These are phyloP conservation scores for Frankliniella fusca DNA, from an alignment of 2,888 invertebrate genomes.

Conservation along the genomic window DNA sequence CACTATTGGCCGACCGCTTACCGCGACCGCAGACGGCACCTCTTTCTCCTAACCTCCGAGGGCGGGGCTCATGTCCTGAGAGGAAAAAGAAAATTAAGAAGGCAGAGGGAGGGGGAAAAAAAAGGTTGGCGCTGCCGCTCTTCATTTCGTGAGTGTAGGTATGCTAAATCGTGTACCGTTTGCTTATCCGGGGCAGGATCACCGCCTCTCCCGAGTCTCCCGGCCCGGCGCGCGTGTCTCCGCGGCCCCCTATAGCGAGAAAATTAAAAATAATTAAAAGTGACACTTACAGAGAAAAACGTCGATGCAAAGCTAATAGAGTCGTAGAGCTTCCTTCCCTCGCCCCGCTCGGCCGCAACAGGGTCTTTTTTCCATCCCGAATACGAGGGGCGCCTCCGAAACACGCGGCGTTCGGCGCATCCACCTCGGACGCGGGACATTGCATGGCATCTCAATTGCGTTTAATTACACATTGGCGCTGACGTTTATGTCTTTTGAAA, in stretches of 20 bases:
- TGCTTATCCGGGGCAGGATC: not conserved
- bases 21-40: too few species aligned
- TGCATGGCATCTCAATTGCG: not conserved
- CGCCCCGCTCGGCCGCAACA: too few species aligned
- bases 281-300: too few species aligned
- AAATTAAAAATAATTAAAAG: too few species aligned
- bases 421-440: not conserved
- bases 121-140: not conserved
- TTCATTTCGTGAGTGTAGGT: not conserved
- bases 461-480: not conserved
- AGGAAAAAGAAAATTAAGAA: not conserved
- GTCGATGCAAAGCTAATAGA: too few species aligned
- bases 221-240: not conserved
- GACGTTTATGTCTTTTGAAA: not conserved
- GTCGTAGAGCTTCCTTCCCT: too few species aligned
- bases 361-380: too few species aligned
- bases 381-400: too few species aligned
- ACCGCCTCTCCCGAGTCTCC: not conserved
- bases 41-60: not conserved
- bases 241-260: not conserved
- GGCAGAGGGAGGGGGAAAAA: not conserved
- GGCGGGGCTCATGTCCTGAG: not conserved
- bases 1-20: too few species aligned
- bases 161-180: constrained; percentile 3
- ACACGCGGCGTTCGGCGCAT: too few species aligned